These are phyloP conservation scores for Hydrozoanthus gracilis DNA, from an alignment of 92 coral and sea anemone species.

Conservation along the genomic window DNA sequence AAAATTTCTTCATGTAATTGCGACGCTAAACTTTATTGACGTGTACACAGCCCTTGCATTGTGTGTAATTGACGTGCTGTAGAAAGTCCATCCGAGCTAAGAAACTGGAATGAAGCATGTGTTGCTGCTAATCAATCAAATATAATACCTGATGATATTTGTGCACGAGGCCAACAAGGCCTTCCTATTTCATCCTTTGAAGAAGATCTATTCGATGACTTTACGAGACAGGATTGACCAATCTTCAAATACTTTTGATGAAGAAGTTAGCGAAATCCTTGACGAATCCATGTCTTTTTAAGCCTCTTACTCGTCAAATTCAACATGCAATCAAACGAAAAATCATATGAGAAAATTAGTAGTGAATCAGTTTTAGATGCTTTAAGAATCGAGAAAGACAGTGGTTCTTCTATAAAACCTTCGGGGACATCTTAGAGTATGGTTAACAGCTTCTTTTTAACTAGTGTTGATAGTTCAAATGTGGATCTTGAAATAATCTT, in stretches of 20 bases:
- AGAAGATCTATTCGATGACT: too few relatives aligned
- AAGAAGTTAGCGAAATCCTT: too few relatives aligned
- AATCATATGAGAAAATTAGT: constrained; percentile 60
- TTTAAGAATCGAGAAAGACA: constrained; percentile 65
- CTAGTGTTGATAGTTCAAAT: constrained; percentile 61
- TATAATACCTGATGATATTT: too few relatives aligned
- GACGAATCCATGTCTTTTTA: too few relatives aligned
- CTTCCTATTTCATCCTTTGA: too few relatives aligned
- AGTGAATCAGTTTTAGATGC: constrained; percentile 72
- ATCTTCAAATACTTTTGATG: too few relatives aligned
- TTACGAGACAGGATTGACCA: too few relatives aligned
- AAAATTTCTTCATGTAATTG: constrained; percentile 4
- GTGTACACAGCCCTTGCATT: constrained; percentile 60
- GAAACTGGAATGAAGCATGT: constrained; percentile 61
- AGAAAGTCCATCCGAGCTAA: constrained; percentile 65
- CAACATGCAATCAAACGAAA: too few relatives aligned
- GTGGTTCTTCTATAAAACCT: constrained; percentile 68
- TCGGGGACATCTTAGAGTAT: constrained; percentile 74
- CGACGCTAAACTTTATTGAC: constrained; percentile 11
- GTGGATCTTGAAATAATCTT: constrained; percentile 63
- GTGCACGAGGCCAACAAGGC: not conserved
- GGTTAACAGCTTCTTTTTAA: constrained; percentile 60
- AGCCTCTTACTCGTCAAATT: too few relatives aligned
- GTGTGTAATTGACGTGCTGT: constrained; percentile 63
- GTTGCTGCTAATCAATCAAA: not conserved